These are phyloP conservation scores for Eolophus roseicapilla DNA, from an alignment of 2,113 vertebrate genomes.

Conservation along the genomic window DNA sequence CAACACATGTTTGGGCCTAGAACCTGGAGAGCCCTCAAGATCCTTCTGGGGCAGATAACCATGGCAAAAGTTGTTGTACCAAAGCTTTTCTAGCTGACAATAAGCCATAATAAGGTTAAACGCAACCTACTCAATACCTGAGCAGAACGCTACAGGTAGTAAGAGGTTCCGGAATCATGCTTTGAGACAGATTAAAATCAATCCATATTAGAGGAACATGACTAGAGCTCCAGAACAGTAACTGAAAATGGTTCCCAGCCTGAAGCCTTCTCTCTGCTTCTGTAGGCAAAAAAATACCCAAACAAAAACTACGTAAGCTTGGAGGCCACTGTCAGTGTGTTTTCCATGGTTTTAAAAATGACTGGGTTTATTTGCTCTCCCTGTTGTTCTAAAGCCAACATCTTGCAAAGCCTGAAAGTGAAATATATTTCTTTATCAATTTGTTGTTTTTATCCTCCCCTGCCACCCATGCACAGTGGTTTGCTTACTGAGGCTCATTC, in stretches of 20 bases:
- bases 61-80: neutral
- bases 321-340: neutral
- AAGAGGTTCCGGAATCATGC: accelerated
- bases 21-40: neutral
- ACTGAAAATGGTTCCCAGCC: neutral
- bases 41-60: neutral
- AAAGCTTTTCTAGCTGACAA: neutral
- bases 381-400: neutral
- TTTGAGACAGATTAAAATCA: neutral
- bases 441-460: conserved; percentile 41
- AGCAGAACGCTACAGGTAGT: neutral
- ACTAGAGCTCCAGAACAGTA: neutral
- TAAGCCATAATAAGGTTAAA: neutral
- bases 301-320: neutral
- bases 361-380: neutral
- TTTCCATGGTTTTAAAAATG: neutral
- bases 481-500: conserved; percentile 58
- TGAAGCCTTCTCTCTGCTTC: neutral
- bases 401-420: neutral
- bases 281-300: neutral
- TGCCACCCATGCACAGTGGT: conserved; percentile 14
- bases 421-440: conserved; percentile 51
- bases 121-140: neutral
- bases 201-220: neutral
- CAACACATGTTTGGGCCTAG: neutral